Evolutionary conservation across 2,888 invertebrate genomes (phyloP).

Genomic region (Ryuthela nishihirai): DNA sequence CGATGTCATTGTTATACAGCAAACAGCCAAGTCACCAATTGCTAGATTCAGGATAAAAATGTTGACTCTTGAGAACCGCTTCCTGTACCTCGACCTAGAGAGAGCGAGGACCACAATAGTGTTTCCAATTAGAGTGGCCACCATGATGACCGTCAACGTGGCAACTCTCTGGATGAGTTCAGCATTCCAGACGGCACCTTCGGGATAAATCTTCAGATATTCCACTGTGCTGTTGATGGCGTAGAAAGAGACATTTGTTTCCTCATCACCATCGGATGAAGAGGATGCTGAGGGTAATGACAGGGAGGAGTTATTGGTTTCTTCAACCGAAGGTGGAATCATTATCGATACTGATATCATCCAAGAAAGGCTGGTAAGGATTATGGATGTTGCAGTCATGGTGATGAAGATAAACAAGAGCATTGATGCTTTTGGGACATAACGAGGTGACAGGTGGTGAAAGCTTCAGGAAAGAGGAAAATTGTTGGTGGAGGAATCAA

Average conservation of each 20-base stretch:
- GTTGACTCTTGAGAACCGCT: slow-evolving; percentile 52
- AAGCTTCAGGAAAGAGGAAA: too few relatives aligned
- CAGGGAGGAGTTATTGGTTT: slow-evolving; percentile 9
- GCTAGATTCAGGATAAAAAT: slow-evolving; percentile 54
- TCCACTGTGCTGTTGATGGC: slow-evolving; percentile 18
- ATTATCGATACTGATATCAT: slow-evolving; percentile 21
- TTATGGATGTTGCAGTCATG: neutral
- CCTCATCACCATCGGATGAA: too few relatives aligned
- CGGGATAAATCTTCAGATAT: slow-evolving; percentile 8
- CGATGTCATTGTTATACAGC: slow-evolving; percentile 52
- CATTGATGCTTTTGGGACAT: neutral
- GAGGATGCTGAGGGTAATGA: slow-evolving; percentile 9
- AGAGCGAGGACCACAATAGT: slow-evolving; percentile 51
- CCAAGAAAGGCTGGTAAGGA: slow-evolving; percentile 3
- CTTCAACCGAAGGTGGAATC: slow-evolving; percentile 23
- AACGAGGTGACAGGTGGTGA: too few relatives aligned
- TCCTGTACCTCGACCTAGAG: slow-evolving; percentile 48
- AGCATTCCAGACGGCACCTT: slow-evolving; percentile 49
- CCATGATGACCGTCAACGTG: slow-evolving; percentile 51
- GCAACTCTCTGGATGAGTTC: slow-evolving; percentile 52
- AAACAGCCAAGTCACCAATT: slow-evolving; percentile 52
- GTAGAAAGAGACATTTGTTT: neutral
- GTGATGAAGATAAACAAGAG: slow-evolving; percentile 3
- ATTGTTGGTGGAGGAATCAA: too few relatives aligned
- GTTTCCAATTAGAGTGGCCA: slow-evolving; percentile 51